phyloP scores from a whole-genome alignment of 1,140 invertebrate genomes.

The Trachelipus rathkii region DNA sequence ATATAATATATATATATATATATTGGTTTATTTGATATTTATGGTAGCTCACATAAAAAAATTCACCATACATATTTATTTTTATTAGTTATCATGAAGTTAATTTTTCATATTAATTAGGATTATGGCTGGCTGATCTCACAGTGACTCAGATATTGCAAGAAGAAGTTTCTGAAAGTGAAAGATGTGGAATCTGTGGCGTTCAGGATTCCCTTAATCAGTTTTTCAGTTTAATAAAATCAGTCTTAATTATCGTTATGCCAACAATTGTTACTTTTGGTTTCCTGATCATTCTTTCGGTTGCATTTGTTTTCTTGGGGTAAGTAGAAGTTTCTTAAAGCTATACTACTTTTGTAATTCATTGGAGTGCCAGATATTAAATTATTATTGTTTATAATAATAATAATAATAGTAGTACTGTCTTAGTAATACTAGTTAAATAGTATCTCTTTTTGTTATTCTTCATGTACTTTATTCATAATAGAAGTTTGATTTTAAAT shows the following conservation, averaged over 20 bases:
- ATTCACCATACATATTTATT: not conserved
- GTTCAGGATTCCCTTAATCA: slow-evolving; percentile 58
- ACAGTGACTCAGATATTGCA: slow-evolving; percentile 60
- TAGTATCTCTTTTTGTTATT: too few relatives aligned
- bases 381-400: too few relatives aligned
- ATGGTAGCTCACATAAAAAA: too few relatives aligned
- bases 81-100: not conserved
- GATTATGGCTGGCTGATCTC: slow-evolving; percentile 60
- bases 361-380: too few relatives aligned
- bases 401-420: too few relatives aligned
- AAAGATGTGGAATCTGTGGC: slow-evolving; percentile 57
- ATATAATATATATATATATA: too few relatives aligned
- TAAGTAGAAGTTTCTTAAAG: slow-evolving; percentile 25
- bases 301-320: slow-evolving; percentile 51
- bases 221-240: slow-evolving; percentile 57
- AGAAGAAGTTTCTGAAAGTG: slow-evolving; percentile 54
- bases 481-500: too few relatives aligned
- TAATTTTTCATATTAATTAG: slow-evolving; percentile 34
- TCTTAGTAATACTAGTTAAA: too few relatives aligned
- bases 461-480: too few relatives aligned
- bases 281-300: slow-evolving; percentile 53
- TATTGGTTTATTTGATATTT: too few relatives aligned
- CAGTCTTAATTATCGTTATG: slow-evolving; percentile 54
- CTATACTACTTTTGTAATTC: too few relatives aligned
- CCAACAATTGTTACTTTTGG: slow-evolving; percentile 53